Evolutionary conservation across 1,140 invertebrate species (phyloP).

Genomic region (Chrysoperla carnea): DNA sequence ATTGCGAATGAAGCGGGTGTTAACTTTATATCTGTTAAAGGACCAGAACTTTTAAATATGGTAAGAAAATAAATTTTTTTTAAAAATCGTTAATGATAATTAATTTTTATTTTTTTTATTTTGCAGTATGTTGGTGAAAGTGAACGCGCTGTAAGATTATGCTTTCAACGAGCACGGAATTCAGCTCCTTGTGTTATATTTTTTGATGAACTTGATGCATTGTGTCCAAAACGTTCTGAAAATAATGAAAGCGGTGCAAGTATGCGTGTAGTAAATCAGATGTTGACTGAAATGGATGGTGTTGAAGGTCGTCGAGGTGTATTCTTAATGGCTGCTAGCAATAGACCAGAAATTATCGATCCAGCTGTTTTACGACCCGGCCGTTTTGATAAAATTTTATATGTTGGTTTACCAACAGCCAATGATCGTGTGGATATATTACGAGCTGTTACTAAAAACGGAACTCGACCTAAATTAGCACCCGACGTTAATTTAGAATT

Average conservation of each 20-base stretch:
- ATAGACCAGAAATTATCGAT: slow-evolving; percentile 94
- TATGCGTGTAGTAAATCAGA: slow-evolving; percentile 85
- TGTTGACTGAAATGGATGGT: slow-evolving; percentile 98
- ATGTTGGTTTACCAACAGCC: slow-evolving; percentile 74
- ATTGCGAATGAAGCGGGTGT: slow-evolving; percentile 92
- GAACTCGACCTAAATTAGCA: slow-evolving; percentile 53
- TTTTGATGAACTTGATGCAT: slow-evolving; percentile 96
- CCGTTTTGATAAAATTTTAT: slow-evolving; percentile 83
- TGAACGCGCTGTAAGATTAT: slow-evolving; percentile 86
- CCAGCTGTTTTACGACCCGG: slow-evolving; percentile 89
- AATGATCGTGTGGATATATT: slow-evolving; percentile 79
- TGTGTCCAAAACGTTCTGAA: slow-evolving; percentile 79
- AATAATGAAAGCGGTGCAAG: slow-evolving; percentile 43
- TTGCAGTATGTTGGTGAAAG: slow-evolving; percentile 95
- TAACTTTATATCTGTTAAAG: slow-evolving; percentile 95
- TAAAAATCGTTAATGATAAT: slow-evolving; percentile 1
- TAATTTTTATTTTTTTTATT: slow-evolving; percentile 13
- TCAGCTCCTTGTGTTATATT: slow-evolving; percentile 98
- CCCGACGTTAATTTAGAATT: slow-evolving; percentile 59
- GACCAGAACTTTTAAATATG: slow-evolving; percentile 92
- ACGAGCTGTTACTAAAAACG: slow-evolving; percentile 75
- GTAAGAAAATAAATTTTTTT: slow-evolving; percentile 23
- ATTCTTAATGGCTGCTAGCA: slow-evolving; percentile 90
- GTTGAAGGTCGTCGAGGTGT: slow-evolving; percentile 77
- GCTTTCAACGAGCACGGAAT: slow-evolving; percentile 86